phyloP scores from a whole-genome alignment of 1,140 invertebrate genomes.

The Atta colombica region DNA sequence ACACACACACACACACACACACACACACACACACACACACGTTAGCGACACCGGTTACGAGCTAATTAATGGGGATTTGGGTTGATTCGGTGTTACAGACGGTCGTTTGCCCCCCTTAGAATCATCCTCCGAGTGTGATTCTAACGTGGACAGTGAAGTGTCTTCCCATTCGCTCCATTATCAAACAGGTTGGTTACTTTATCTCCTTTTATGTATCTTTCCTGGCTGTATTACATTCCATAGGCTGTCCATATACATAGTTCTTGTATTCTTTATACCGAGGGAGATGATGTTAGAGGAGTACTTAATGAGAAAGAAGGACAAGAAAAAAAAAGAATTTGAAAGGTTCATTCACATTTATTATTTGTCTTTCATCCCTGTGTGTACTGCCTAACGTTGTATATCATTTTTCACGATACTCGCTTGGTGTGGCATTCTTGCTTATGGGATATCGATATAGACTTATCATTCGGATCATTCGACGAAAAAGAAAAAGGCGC shows the following conservation, averaged over 20 bases:
- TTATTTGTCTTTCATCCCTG: conserved; percentile 69
- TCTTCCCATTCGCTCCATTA: conserved; percentile 93
- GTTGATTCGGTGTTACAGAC: conserved; percentile 88
- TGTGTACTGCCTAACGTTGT: conserved; percentile 74
- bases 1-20: conserved; percentile 13
- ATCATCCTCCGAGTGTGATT: conserved; percentile 92
- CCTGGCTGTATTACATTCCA: conserved; percentile 72
- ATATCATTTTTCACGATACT: conserved; percentile 68
- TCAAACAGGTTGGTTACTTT: conserved; percentile 90
- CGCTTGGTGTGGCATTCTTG: conserved; percentile 85
- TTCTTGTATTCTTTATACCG: conserved; percentile 58
- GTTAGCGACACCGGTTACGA: conserved; percentile 56
- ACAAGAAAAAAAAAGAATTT: conserved; percentile 22
- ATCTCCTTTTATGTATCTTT: conserved; percentile 81
- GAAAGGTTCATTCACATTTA: conserved; percentile 38
- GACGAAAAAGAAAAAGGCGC: background rate
- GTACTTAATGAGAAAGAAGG: conserved; percentile 45
- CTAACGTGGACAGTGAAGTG: conserved; percentile 91
- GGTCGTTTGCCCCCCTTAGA: conserved; percentile 88
- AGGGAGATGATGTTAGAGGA: conserved; percentile 59
- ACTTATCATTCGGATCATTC: conserved; percentile 26
- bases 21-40: background rate
- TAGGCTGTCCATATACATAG: conserved; percentile 57
- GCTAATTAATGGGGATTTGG: conserved; percentile 77
- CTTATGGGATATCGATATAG: conserved; percentile 57